phyloP scores from a whole-genome alignment of 2,797 vertebrate genomes.

The Glossophaga mutica region DNA sequence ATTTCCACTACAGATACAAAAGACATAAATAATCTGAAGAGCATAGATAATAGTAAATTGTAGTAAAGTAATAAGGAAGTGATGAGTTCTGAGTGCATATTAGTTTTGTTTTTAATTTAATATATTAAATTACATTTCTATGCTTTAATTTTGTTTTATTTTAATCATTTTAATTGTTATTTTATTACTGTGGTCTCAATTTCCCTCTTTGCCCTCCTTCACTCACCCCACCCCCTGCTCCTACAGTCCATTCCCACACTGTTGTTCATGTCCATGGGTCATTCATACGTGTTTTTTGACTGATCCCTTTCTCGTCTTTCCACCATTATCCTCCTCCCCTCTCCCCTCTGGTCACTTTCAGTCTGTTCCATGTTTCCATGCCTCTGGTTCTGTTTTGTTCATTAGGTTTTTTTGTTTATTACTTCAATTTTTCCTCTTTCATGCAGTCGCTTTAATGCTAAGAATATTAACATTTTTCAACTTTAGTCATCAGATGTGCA shows the following conservation, averaged over 20 bases:
- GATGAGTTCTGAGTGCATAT: not conserved
- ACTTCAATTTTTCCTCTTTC: not conserved
- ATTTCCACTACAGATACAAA: not conserved
- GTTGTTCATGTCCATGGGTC: too few species aligned
- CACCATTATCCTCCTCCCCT: too few species aligned
- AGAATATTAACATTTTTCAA: slow-evolving; percentile 8
- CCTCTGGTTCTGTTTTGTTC: not conserved
- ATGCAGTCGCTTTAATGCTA: not conserved
- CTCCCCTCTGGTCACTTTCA: too few species aligned
- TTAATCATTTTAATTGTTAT: not conserved
- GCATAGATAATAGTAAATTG: not conserved
- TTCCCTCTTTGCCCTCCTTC: not conserved
- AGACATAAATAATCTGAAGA: not conserved
- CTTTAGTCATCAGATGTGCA: not conserved
- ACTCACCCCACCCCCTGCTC: too few species aligned
- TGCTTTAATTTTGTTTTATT: not conserved
- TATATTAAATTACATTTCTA: not conserved
- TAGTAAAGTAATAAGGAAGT: slow-evolving; percentile 16
- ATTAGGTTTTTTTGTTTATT: not conserved
- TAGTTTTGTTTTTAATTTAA: slow-evolving; percentile 1
- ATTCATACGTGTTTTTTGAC: too few species aligned
- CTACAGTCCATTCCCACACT: too few species aligned
- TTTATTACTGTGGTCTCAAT: not conserved
- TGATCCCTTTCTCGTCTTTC: too few species aligned
- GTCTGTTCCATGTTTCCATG: not conserved